Evolutionary conservation across 2,797 vertebrate genomes (phyloP).

Genomic region (Peromyscus melanophrys): DNA sequence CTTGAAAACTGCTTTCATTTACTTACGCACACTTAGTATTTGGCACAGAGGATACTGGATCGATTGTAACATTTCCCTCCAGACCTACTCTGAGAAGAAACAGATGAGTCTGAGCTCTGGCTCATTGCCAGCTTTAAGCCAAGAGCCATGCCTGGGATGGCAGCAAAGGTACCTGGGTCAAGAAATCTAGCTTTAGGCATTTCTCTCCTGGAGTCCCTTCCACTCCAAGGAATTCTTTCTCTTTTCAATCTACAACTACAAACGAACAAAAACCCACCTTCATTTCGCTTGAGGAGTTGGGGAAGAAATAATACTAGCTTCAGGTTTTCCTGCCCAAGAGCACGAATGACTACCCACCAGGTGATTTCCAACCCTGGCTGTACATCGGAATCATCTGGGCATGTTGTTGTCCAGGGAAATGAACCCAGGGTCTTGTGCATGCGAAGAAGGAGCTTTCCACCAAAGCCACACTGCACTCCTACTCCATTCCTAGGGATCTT

Average conservation of each 20-base stretch:
- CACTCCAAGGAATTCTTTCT: background rate
- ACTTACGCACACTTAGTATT: background rate
- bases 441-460: no score
- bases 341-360: background rate
- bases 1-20: constrained; percentile 55
- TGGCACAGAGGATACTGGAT: constrained; percentile 18
- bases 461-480: background rate
- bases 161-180: background rate
- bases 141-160: background rate
- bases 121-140: background rate
- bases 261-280: background rate
- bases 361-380: background rate
- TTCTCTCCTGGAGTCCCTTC: background rate
- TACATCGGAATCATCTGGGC: background rate
- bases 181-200: background rate
- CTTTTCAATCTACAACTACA: background rate
- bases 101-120: background rate
- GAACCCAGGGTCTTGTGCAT: background rate
- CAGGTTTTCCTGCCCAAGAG: background rate
- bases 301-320: background rate
- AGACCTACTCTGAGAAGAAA: constrained; percentile 53
- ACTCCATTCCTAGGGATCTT: background rate
- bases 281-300: no score
- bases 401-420: background rate
- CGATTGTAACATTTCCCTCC: background rate